Conservation (phyloP, 2,797 vertebrate species). For the Anguilla marmorata region DNA sequence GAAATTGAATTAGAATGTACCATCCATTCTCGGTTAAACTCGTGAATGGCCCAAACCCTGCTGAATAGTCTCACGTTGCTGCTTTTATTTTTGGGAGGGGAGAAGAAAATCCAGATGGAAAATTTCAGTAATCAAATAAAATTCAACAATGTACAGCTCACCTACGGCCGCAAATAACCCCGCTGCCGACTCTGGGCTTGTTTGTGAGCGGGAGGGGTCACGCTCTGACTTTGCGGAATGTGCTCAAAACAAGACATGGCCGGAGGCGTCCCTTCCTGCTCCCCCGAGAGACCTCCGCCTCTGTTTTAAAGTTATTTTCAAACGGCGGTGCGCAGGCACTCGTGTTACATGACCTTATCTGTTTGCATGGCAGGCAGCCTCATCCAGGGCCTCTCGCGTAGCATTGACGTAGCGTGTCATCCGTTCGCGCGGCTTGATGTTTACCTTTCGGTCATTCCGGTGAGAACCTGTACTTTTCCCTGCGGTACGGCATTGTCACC, state of each 20-base stretch:
- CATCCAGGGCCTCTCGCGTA: neutral
- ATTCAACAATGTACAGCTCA: neutral
- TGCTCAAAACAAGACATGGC: neutral
- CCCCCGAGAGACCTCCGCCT: neutral
- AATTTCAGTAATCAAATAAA: neutral
- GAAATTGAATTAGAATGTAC: too few species aligned
- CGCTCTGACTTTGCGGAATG: neutral
- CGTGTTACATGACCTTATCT: slow-evolving; percentile 2
- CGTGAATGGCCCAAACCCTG: too few species aligned
- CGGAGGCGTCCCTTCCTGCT: neutral
- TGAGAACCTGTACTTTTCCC: neutral
- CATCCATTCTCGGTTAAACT: too few species aligned
- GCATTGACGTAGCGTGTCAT: neutral
- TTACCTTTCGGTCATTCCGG: neutral
- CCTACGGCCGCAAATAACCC: neutral
- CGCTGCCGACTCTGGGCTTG: neutral
- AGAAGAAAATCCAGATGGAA: neutral
- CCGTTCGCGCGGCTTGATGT: neutral
- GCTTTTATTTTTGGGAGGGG: neutral
- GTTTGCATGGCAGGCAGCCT: neutral
- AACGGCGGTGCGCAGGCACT: neutral
- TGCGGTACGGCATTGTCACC: too few species aligned
- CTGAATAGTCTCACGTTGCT: neutral
- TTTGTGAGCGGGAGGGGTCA: neutral
- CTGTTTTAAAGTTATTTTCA: neutral